These are phyloP conservation scores for Sussaba pulchella DNA, from an alignment of 2,888 invertebrate genomes.

Conservation along the genomic window DNA sequence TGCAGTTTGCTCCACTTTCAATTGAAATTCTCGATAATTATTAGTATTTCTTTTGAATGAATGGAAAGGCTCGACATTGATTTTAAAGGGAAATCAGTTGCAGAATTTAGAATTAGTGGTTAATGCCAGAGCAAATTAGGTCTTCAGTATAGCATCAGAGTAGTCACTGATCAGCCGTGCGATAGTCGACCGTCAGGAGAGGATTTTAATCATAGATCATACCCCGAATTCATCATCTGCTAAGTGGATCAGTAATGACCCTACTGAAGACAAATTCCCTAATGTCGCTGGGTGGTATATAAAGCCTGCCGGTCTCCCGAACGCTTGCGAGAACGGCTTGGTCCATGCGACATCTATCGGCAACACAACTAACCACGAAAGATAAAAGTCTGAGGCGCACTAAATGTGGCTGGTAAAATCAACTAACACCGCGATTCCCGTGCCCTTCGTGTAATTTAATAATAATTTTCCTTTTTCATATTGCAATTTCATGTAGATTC, in stretches of 20 bases:
- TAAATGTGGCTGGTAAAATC: background rate
- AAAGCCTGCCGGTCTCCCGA: conserved; percentile 10
- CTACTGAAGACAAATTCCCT: conserved; percentile 78
- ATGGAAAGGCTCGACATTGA: no score
- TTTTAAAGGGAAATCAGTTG: no score
- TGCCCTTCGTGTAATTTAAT: no score
- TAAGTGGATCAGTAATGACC: conserved; percentile 81
- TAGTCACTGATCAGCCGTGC: conserved; percentile 75
- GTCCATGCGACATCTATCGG: conserved; percentile 54
- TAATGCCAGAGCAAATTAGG: no score
- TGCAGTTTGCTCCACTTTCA: no score
- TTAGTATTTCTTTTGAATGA: no score
- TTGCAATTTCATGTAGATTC: no score
- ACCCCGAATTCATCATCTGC: conserved; percentile 80
- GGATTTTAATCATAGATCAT: conserved; percentile 81
- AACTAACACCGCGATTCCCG: no score
- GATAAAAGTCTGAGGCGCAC: background rate
- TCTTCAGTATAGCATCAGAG: conserved; percentile 80
- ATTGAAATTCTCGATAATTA: no score
- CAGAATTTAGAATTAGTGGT: no score
- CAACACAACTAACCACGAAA: conserved; percentile 30
- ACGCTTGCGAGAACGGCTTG: conserved; percentile 60
- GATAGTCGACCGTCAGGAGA: conserved; percentile 76
- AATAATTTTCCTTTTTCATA: no score
- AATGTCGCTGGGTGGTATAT: conserved; percentile 15